A percentile compares a stretch with the other conserved stretches of the same genome.
phyloP scores from a whole-genome alignment of 2,113 vertebrate genomes.

The Boleophthalmus pectinirostris region DNA sequence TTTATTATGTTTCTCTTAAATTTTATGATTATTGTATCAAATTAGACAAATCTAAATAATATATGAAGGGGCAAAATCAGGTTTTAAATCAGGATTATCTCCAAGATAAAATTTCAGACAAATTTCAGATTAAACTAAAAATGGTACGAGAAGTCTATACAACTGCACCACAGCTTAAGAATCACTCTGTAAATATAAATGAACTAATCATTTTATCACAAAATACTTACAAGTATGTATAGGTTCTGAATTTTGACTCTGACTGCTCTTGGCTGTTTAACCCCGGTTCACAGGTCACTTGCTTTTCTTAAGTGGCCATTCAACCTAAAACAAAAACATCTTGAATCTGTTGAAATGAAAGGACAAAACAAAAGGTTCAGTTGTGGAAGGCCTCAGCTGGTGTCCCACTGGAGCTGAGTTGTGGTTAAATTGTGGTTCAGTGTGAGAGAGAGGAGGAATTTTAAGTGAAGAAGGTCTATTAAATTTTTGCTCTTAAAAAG shows the following conservation, averaged over 20 bases:
- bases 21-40: no score
- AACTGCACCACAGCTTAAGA: no score
- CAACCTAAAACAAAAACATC: not conserved
- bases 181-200: no score
- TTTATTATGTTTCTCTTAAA: no score
- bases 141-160: no score
- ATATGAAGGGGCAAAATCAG: no score
- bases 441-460: not conserved
- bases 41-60: no score
- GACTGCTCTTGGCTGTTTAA: not conserved
- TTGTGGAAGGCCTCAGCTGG: not conserved
- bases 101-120: no score
- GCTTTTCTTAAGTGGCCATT: not conserved
- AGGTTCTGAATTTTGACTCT: not conserved
- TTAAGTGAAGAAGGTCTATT: not conserved
- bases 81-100: no score
- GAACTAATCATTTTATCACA: no score
- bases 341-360: not conserved
- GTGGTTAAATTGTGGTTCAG: not conserved
- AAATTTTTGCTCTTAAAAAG: not conserved
- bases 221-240: no score
- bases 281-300: not conserved
- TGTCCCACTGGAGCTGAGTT: not conserved
- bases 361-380: not conserved
- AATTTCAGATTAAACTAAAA: no score